A percentile compares a stretch with the other conserved stretches of the same genome.
Conservation (phyloP, 64 coral and sea anemone species). For the Cladopsammia gracilis region DNA sequence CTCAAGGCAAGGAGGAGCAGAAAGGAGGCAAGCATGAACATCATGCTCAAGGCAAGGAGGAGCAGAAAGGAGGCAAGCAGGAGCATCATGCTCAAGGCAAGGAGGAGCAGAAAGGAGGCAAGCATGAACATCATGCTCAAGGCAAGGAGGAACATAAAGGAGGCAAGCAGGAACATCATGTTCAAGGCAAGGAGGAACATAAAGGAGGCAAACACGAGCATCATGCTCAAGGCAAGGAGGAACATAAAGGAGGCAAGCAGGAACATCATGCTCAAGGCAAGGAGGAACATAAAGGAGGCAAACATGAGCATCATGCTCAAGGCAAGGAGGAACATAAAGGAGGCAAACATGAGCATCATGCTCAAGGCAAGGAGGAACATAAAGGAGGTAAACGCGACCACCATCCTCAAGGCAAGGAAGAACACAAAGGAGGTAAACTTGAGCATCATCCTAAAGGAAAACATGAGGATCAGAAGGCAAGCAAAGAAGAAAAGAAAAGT, state of each 20-base stretch:
- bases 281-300: slow-evolving; percentile 43
- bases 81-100: background rate
- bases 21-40: background rate
- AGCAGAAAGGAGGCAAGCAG: background rate
- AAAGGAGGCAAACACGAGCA: slow-evolving; percentile 56
- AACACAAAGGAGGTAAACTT: background rate
- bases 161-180: slow-evolving; percentile 39
- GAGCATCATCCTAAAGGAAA: background rate
- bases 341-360: background rate
- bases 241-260: slow-evolving; percentile 19
- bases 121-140: slow-evolving; percentile 40
- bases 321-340: background rate
- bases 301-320: slow-evolving; percentile 31
- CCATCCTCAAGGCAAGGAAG: background rate
- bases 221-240: slow-evolving; percentile 14
- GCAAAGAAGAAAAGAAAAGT: slow-evolving; percentile 27
- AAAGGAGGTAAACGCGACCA: background rate
- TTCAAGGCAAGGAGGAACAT: slow-evolving; percentile 24
- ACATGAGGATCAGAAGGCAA: background rate
- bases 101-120: background rate
- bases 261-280: slow-evolving; percentile 34
- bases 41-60: background rate
- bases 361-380: background rate
- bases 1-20: background rate
- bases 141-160: slow-evolving; percentile 40